Evolutionary conservation across 2,888 invertebrate genomes (phyloP), one percentile per base, ranked within the genome.

Genomic region (Shargacucullia verbasci): DNA sequence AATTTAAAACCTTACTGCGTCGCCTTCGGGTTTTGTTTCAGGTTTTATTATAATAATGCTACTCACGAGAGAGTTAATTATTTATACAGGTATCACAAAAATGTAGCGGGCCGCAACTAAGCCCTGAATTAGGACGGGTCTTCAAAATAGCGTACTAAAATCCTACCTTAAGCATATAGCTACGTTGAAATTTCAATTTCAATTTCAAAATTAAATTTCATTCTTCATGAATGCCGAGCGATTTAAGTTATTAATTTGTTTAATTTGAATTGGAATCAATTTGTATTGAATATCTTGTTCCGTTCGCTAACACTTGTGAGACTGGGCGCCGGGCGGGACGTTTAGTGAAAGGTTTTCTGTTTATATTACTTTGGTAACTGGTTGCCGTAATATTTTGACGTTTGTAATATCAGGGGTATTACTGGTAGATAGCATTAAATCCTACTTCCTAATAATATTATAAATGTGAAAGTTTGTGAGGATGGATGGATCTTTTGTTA

Each of bases 121-220:
- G 44, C 59, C 35, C 15, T 14, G 57, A 55, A 65, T 62, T 62
- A 62, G 49, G 55, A 27, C 13, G 13, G 39, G 11, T 20, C 41
- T 38, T 40, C 35, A 35, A 20, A 56, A 49, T 45, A 48, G 40
- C 20, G 34, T 20, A 29, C 33, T 44, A 13, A 44, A 40, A 41
- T n/a, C 38, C 50, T 35, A 1, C 12, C 48, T 25, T 47, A 37
- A 53, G 56, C 34, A 37, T 25, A 60, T 45, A 53, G 25, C 38
- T 33, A 49, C 47, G 25, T 33, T 13, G 4, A 35, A 9, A 14
- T 35, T 50, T n/a, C 46, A 67, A 66, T 63, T 72, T 55, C 54
- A 70, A 63, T 65, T 52, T 70, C 39, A 61, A 60, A 75, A 59
- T 72, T 59, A 60, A 72, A 75, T 63, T 52, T 46, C 64, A 50